These are phyloP conservation scores for Ophonus ardosiacus DNA, from an alignment of 2,888 invertebrate species.

Conservation along the genomic window DNA sequence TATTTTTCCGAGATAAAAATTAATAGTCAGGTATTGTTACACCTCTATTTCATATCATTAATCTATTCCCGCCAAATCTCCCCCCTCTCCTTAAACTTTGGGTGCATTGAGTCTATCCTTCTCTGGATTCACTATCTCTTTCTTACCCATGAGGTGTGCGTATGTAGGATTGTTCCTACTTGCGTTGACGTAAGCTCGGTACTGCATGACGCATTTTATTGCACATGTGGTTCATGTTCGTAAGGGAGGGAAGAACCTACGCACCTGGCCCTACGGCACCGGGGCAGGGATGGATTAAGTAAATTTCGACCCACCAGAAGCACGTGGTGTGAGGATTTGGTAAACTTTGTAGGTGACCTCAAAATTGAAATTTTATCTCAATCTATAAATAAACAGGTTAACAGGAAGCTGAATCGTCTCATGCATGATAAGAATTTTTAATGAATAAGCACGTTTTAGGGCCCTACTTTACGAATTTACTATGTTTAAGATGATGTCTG, in stretches of 20 bases:
- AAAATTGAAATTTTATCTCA: too few relatives aligned
- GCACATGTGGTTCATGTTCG: constrained; percentile 60
- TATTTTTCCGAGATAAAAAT: constrained; percentile 30
- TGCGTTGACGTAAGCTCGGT: constrained; percentile 37
- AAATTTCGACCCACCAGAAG: neutral
- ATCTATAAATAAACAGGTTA: too few relatives aligned
- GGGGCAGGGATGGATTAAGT: neutral
- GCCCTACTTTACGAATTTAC: too few relatives aligned
- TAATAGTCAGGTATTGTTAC: constrained; percentile 42
- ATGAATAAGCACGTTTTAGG: too few relatives aligned
- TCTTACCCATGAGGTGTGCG: neutral
- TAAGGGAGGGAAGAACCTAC: constrained; percentile 50
- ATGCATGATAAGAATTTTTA: too few relatives aligned
- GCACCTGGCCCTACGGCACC: constrained; percentile 61
- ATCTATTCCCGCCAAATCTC: constrained; percentile 55
- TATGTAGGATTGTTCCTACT: constrained; percentile 15
- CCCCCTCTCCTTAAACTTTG: neutral
- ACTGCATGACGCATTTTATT: constrained; percentile 61
- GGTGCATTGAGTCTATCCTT: constrained; percentile 3
- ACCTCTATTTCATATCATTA: constrained; percentile 36
- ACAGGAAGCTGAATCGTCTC: too few relatives aligned
- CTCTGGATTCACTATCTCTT: neutral
- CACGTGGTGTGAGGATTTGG: neutral
- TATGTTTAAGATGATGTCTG: too few relatives aligned
- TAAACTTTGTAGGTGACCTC: too few relatives aligned